Conservation (phyloP, 2,888 invertebrate genomes). For the Cephalotes varians region DNA sequence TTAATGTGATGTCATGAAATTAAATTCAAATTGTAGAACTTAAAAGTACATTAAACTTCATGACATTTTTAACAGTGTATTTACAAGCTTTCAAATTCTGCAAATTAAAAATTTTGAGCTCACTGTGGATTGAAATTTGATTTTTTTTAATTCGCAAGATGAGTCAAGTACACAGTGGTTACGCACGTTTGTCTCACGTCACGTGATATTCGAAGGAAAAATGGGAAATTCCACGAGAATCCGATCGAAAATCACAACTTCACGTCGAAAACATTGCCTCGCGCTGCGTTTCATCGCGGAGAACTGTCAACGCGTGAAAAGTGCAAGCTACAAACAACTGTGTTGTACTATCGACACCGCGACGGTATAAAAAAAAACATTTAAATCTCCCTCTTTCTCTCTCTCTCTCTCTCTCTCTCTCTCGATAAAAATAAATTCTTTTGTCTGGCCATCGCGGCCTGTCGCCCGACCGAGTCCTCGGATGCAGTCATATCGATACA, state of each 20-base stretch:
- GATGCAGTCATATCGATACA: conserved; percentile 42
- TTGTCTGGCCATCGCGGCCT: conserved; percentile 7
- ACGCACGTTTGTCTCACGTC: not conserved
- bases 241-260: conserved; percentile 33
- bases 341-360: conserved; percentile 29
- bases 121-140: too few relatives aligned
- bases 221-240: not conserved
- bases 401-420: not conserved
- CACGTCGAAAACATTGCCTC: conserved; percentile 30
- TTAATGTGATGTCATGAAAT: too few relatives aligned
- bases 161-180: too few relatives aligned
- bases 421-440: conserved; percentile 48
- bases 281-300: conserved; percentile 40
- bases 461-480: conserved; percentile 31
- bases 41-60: too few relatives aligned
- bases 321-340: conserved; percentile 47
- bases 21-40: too few relatives aligned
- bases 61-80: too few relatives aligned
- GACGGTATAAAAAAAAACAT: conserved; percentile 37
- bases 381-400: conserved; percentile 27
- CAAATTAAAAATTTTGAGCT: too few relatives aligned
- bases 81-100: too few relatives aligned
- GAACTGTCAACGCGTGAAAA: conserved; percentile 43
- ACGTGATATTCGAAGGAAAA: not conserved
- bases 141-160: too few relatives aligned